phyloP scores from a whole-genome alignment of 2,113 vertebrate species.

The Coreoperca whiteheadi region DNA sequence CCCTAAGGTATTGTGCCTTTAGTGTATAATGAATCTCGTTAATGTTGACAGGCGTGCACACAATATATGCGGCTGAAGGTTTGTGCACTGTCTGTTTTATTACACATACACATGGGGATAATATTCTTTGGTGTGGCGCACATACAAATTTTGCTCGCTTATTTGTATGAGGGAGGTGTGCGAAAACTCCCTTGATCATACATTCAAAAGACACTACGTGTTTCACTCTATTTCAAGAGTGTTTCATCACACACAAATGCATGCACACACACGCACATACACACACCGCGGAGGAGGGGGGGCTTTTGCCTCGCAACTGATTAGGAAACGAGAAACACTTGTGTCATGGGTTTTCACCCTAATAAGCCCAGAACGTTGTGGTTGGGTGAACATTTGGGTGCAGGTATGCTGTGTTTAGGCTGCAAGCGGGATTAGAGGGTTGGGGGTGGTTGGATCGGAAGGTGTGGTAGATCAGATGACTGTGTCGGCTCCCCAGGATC shows the following conservation, averaged over 20 bases:
- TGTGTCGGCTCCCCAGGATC: constrained; percentile 43
- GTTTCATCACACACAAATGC: constrained; percentile 75
- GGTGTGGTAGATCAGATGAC: constrained; percentile 64
- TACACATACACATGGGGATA: constrained; percentile 20
- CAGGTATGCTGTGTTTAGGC: constrained; percentile 56
- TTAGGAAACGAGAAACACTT: constrained; percentile 67
- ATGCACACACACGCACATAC: constrained; percentile 31
- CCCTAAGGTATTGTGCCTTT: constrained; percentile 8
- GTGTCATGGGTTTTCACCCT: constrained; percentile 67
- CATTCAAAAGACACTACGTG: constrained; percentile 68
- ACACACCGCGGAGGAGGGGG: constrained; percentile 8
- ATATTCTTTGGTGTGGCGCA: constrained; percentile 22
- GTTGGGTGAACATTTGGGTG: constrained; percentile 38
- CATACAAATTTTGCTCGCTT: constrained; percentile 40
- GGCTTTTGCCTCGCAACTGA: constrained; percentile 64
- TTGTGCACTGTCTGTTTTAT: constrained; percentile 1
- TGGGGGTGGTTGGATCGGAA: constrained; percentile 5
- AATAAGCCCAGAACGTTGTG: constrained; percentile 58
- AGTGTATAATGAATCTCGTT: constrained; percentile 14
- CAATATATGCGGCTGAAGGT: background rate
- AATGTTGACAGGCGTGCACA: constrained; percentile 10
- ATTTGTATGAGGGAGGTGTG: constrained; percentile 66
- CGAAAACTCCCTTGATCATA: constrained; percentile 70
- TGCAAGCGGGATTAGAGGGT: constrained; percentile 30
- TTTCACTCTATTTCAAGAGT: constrained; percentile 76